Percentiles rank a stretch among this genome's conserved stretches.
Evolutionary conservation across 2,113 vertebrate species (phyloP).

Genomic region (Macrotus californicus): DNA sequence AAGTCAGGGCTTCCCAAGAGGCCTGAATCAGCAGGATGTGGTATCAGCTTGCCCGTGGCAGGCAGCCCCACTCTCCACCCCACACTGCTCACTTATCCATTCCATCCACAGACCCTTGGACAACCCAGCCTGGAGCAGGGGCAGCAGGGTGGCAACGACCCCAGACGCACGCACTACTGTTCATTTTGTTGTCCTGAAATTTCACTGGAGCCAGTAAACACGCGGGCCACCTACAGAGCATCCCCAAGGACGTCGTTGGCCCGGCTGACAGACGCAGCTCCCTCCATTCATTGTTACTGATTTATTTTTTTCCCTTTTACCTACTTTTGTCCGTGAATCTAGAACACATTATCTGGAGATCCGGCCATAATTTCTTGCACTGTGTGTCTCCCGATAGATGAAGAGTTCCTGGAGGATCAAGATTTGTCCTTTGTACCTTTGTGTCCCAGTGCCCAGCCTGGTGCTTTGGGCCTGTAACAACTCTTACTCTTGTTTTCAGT

Average conservation of each 20-base stretch:
- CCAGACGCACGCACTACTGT: fast-evolving
- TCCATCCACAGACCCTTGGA: neutral
- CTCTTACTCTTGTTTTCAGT: neutral
- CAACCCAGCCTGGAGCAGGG: neutral
- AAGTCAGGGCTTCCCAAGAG: neutral
- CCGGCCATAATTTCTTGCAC: neutral
- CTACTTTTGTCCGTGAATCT: neutral
- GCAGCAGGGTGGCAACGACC: no score
- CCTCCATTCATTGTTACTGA: fast-evolving
- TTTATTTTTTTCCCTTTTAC: neutral
- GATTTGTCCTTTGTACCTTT: neutral
- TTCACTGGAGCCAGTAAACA: neutral
- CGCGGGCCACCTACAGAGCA: neutral
- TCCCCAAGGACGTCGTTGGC: fast-evolving
- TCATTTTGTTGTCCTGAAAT: neutral
- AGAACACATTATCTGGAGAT: neutral
- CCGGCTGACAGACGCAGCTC: fast-evolving
- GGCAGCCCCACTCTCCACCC: neutral
- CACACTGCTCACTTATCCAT: neutral
- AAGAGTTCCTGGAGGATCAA: neutral
- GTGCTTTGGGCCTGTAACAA: fast-evolving
- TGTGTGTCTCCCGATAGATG: no score
- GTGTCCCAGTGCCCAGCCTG: fast-evolving
- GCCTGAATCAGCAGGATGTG: slow-evolving; percentile 14
- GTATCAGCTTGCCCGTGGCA: neutral